phyloP scores from a whole-genome alignment of 2,888 invertebrate species.

The Dryococelus australis region DNA sequence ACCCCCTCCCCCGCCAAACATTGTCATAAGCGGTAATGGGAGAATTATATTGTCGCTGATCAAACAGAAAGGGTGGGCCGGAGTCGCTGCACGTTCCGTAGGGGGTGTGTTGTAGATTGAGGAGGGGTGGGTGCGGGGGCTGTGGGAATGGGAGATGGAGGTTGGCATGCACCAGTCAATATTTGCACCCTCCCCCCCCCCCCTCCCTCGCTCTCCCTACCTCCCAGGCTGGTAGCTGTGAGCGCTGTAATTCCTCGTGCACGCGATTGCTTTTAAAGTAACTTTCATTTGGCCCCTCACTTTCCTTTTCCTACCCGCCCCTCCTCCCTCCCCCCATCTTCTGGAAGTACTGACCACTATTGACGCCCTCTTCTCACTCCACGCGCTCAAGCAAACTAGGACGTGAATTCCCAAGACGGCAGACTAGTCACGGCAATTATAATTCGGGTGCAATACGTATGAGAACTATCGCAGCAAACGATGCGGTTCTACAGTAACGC shows the following conservation, averaged over 20 bases:
- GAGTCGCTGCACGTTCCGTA: neutral
- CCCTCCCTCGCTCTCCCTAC: neutral
- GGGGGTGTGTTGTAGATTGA: neutral
- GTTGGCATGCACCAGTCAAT: neutral
- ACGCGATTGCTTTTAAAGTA: conserved; percentile 9
- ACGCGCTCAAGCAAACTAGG: neutral
- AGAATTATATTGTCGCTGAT: conserved; percentile 33
- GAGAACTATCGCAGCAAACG: too few species aligned
- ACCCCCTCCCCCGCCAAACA: neutral
- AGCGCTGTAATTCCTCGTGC: neutral
- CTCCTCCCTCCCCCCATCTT: neutral
- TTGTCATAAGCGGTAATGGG: conserved; percentile 31
- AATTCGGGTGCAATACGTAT: too few species aligned
- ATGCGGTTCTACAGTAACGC: too few species aligned
- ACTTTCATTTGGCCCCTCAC: neutral
- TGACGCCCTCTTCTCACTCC: neutral
- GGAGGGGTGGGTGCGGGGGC: neutral
- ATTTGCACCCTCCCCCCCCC: neutral
- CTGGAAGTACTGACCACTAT: neutral
- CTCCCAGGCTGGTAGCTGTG: neutral
- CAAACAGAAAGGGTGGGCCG: conserved; percentile 29
- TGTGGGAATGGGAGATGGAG: neutral
- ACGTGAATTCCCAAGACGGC: too few species aligned
- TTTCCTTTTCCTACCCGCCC: neutral
- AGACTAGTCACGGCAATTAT: too few species aligned